Percentiles rank a stretch among this genome's conserved stretches.
These are phyloP conservation scores for Lydus trimaculatus DNA, from an alignment of 2,888 invertebrate genomes.

Conservation along the genomic window DNA sequence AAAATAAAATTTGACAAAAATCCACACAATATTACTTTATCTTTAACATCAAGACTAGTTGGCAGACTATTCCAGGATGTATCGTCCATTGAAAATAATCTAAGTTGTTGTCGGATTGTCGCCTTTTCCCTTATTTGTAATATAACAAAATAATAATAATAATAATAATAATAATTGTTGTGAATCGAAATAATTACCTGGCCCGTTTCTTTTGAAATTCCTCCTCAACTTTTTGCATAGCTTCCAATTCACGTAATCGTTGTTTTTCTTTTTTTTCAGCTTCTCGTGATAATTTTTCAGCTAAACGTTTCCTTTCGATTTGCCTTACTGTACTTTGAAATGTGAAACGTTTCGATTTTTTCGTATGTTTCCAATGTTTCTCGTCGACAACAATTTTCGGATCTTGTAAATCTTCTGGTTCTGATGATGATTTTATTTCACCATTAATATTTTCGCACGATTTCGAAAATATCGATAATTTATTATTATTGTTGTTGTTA, in stretches of 20 bases:
- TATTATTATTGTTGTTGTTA: conserved; percentile 24
- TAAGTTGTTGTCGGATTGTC: conserved; percentile 76
- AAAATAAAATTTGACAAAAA: neutral
- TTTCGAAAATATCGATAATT: conserved; percentile 55
- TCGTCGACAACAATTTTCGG: conserved; percentile 35
- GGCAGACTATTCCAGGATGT: conserved; percentile 67
- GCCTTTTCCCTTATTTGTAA: conserved; percentile 68
- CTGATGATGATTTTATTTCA: conserved; percentile 41
- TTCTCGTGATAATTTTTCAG: conserved; percentile 78
- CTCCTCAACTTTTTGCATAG: conserved; percentile 85
- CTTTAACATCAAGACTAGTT: conserved; percentile 54
- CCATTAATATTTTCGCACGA: conserved; percentile 61
- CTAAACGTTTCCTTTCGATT: conserved; percentile 75
- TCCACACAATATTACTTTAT: conserved; percentile 38
- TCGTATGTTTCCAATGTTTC: conserved; percentile 35
- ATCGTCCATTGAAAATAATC: conserved; percentile 73
- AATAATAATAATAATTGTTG: neutral
- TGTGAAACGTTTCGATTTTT: conserved; percentile 73
- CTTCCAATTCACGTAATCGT: conserved; percentile 78
- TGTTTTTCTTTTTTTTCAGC: conserved; percentile 80
- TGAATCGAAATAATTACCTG: conserved; percentile 47
- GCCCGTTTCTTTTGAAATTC: conserved; percentile 87
- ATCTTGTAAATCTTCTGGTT: conserved; percentile 57
- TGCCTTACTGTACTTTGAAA: conserved; percentile 87
- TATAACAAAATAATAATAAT: conserved; percentile 12